Evolutionary conservation across 2,888 invertebrate genomes (phyloP).

Genomic region (Drosophila paramelanica): DNA sequence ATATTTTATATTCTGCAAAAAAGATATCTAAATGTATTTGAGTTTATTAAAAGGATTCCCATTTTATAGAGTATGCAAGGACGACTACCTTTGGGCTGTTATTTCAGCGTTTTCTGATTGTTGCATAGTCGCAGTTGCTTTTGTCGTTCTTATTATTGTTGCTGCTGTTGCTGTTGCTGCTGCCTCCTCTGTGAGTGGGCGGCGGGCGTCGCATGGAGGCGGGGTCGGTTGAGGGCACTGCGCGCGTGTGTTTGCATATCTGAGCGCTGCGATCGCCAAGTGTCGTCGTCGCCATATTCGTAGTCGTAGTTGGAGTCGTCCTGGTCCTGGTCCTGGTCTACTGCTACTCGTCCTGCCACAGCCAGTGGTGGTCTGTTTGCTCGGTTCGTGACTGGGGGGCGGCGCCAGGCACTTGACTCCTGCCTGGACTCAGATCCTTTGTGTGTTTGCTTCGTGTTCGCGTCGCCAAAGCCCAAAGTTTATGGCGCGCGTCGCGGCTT

Average conservation of each 20-base stretch:
- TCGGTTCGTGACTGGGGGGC: constrained; percentile 62
- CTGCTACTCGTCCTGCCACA: background rate
- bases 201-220: background rate
- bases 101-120: background rate
- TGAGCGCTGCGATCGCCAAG: constrained; percentile 66
- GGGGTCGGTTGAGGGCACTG: constrained; percentile 5
- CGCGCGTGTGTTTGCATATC: constrained; percentile 73
- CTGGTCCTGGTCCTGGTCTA: background rate
- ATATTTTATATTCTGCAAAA: no score
- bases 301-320: background rate
- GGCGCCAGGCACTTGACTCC: constrained; percentile 59
- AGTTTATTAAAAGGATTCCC: no score
- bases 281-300: constrained; percentile 38
- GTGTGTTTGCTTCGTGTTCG: constrained; percentile 39
- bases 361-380: constrained; percentile 50
- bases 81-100: background rate
- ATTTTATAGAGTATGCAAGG: background rate
- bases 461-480: constrained; percentile 65
- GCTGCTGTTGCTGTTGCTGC: constrained; percentile 16
- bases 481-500: constrained; percentile 76
- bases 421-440: constrained; percentile 39
- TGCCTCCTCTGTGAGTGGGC: background rate
- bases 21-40: no score
- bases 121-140: constrained; percentile 9
- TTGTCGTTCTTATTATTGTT: constrained; percentile 16